Evolutionary conservation across 2,888 invertebrate species (phyloP), one percentile per base, ranked within the genome.

Genomic region (Actias luna): DNA sequence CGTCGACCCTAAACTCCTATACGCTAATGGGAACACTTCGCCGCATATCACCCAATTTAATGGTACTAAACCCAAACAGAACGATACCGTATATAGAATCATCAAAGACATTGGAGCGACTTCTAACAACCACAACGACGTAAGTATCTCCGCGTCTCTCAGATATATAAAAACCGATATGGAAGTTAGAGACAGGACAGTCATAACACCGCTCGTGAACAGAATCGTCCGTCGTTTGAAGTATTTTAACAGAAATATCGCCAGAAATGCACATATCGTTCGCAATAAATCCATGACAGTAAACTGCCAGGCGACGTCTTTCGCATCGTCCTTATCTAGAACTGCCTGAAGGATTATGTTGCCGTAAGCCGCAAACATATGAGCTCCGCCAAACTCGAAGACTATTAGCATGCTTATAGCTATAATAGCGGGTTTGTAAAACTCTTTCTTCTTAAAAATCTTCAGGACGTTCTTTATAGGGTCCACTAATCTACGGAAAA

Each of bases 241-340:
- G 61, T 82, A 84, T 73, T 92, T 92, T 0, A 92, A 67, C 67
- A 92, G 66, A 65, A 92, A 91, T 82, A 92, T 91, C 60, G 92
- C 94, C 16, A 94, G 67, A 29, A 94, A 89, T 0, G 95, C 95
- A 73, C 94, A 94, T 0, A 94, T 63, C 1, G 95, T 90, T 59
- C 96, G 89, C 0, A 95, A 87, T n/a, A 93, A 69, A 67, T 96
- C 96, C 68, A 96, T 93, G 3, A 95, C 84, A 22, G 95, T 92
- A 60, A 95, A 95, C 65, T 95, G 95, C 82, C 89, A 91, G 7
- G 87, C 83, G 0, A 92, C 91, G 29, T 92, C 87, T 42, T 82
- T 83, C 0, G 84, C 75, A 1, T 83, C 74, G 0, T 76, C 66
- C 68, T 91, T 92, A 39, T 90, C 74, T 60, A 92, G 75, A 36